Evolutionary conservation across 2,113 vertebrate genomes (phyloP), one percentile per base, ranked within the genome.

Genomic region (Hippocampus abdominalis): DNA sequence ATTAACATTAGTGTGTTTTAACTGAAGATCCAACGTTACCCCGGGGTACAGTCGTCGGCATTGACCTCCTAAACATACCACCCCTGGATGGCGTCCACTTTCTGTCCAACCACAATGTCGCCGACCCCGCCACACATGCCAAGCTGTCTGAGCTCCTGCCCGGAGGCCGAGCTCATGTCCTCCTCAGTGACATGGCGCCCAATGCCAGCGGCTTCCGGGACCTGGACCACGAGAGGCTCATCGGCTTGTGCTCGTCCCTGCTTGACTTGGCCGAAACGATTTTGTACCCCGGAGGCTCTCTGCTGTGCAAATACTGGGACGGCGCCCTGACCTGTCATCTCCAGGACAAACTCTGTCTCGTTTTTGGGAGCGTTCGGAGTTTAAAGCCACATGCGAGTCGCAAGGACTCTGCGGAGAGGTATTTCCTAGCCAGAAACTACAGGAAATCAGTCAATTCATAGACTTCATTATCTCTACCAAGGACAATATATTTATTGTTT

Each of bases 171-270:
- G 95, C 90, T 32, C 93, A 98, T 2, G 91, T 96, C 80, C 91
- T 99, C 82, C 86, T 98, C 75, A 99, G 96, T 0, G 96, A 99
- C 84, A 94, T 98, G 95, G 96, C 96, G 0, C 97, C 96, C 49
- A 98, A 97, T 0, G 96, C 96, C 2, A 94, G 94, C 0, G 97
- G 97, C 23, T 90, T 97, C 68, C 91, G 81, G 29, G 93, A 93
- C 3, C 90, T 99, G 66, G 97, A 99, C 87, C 96, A 98, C 0
- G 94, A 95, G 76, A 95, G 81, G 63, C 86, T 96, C 62, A 80
- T 95, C 57, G 61, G 0, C 3, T 87, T 95, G 73, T 98, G 96
- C 74, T 73, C 94, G 18, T 84, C 91, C 29, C 83, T 97, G 48
- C 69, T 95, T 72, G 91, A 92, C 68, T 39, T 95, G 49, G 91